Evolutionary conservation across 2,888 invertebrate genomes (phyloP).

Genomic region (Koerneria pararmatus): DNA sequence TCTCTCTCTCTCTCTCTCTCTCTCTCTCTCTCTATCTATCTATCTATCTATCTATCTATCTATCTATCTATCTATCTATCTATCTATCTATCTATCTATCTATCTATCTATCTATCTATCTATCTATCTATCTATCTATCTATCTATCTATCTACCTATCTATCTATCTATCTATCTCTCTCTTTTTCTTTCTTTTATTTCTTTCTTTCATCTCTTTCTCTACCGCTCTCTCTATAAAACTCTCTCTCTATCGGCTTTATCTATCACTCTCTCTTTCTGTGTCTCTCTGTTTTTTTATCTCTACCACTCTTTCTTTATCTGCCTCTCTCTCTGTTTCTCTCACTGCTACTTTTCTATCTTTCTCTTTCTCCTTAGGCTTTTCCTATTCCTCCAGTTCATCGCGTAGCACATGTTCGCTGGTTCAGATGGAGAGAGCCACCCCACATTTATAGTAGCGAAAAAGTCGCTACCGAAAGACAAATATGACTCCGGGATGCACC

Average conservation of each 20-base stretch:
- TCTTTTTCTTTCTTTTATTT: not conserved
- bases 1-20: not conserved
- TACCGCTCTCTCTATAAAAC: not conserved
- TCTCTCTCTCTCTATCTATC: conserved; percentile 4
- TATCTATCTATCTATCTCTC: not conserved
- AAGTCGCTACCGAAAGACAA: conserved; percentile 8
- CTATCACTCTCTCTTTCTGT: not conserved
- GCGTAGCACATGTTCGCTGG: not conserved
- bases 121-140: not conserved
- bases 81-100: not conserved
- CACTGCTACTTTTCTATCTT: not conserved
- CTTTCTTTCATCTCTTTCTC: not conserved
- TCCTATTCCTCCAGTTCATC: conserved; percentile 8
- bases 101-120: conserved; percentile 11
- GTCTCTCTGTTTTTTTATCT: not conserved
- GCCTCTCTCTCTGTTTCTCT: not conserved
- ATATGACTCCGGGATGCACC: conserved; percentile 10
- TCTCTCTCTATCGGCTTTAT: not conserved
- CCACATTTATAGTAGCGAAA: conserved; percentile 8
- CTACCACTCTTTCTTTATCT: not conserved
- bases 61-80: conserved; percentile 21
- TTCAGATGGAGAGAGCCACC: not conserved
- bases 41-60: not conserved
- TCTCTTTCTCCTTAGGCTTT: not conserved
- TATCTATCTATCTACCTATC: conserved; percentile 7